Percentiles rank a stretch among this genome's conserved stretches.
Conservation (phyloP, 2,113 vertebrate genomes). For the Scolopax mira region DNA sequence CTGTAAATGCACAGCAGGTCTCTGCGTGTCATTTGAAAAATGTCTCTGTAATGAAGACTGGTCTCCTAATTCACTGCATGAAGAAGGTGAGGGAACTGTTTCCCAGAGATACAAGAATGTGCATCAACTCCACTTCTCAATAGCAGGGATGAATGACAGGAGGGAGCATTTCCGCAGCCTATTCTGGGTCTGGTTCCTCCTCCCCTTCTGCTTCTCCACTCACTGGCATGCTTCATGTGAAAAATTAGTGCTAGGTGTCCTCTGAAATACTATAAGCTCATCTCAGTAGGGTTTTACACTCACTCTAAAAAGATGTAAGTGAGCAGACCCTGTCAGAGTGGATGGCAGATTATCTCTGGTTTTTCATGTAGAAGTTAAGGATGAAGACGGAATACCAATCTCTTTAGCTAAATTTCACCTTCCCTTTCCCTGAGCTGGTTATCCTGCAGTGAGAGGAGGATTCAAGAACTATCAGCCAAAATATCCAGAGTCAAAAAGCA, state of each 20-base stretch:
- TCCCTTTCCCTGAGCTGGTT: not conserved
- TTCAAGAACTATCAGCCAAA: not conserved
- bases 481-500: not conserved
- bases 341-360: not conserved
- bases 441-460: not conserved
- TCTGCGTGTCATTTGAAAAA: rapidly evolving
- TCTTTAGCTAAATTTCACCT: not conserved
- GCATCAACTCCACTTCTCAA: rapidly evolving
- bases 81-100: not conserved
- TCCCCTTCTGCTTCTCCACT: not conserved
- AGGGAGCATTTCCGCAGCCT: not conserved
- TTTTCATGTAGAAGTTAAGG: rapidly evolving
- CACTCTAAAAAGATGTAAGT: not conserved
- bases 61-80: rapidly evolving
- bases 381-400: not conserved
- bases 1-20: not conserved
- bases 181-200: not conserved
- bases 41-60: rapidly evolving
- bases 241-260: not conserved
- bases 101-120: rapidly evolving
- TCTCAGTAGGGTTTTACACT: not conserved
- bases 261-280: rapidly evolving
- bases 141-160: rapidly evolving
- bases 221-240: rapidly evolving
- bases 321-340: not conserved